Base-by-base conservation (phyloP, 2,113 vertebrate genomes). In the Alectura lathami region DNA sequence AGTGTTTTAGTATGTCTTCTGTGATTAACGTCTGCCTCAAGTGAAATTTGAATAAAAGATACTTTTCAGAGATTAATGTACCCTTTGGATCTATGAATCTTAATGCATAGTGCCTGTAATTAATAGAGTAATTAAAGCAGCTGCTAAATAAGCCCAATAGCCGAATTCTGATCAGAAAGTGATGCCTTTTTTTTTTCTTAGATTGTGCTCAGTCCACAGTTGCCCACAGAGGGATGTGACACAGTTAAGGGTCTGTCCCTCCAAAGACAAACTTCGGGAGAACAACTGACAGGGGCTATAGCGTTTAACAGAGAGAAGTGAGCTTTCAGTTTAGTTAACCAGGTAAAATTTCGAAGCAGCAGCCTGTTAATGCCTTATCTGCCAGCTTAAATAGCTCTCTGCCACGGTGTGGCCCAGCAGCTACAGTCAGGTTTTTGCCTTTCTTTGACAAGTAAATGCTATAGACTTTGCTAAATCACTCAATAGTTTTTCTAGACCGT, bases 51-150 rank as follows among this genome's bases (percentile, higher is more conserved):
- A 73, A 57, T 66, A 57, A 53, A 83, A 89, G 43, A 54, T 18
- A 59, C 17, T 47, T 70, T 73, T 24, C n/a, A 66, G 36, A 90
- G 22, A 10, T 87, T 89, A 82, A 63, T 24, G 32, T 87, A 83
- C 20, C 54, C 47, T 80, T 75, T 86, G 50, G 54, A 80, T 80
- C 36, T 50, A 10, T 73, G 38, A 91, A 69, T 57, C 68, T 42
- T 88, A 77, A 74, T 43, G 80, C 27, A 23, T 2, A 45, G 45
- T 43, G 8, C 15, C 42, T 51, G 21, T 73, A 89, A 93, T 89
- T 85, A 89, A 76, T 36, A 59, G 13, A 80, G 27, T 48, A 64
- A 83, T 85, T 94, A 91, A 79, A 69, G 13, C 36, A 73, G 30
- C 40, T 91, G 20, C 57, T 84, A 73, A 54, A 9, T 77, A 89